Evolutionary conservation across 2,797 vertebrate genomes (phyloP).

Genomic region (Acrocephalus scirpaceus): DNA sequence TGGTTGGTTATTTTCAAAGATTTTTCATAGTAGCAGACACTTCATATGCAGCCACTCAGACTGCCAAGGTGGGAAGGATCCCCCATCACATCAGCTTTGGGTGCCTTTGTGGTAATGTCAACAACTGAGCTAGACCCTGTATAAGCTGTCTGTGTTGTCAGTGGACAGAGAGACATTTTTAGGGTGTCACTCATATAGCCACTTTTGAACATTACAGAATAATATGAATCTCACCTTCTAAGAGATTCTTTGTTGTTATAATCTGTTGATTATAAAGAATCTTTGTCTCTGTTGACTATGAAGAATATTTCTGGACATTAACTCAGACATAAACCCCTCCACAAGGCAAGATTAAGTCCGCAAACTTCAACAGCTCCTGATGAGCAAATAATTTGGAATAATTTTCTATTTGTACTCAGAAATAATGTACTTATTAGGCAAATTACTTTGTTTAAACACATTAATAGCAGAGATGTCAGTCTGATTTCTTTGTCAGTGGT

Average conservation of each 20-base stretch:
- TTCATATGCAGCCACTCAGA: not conserved
- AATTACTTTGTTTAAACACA: not conserved
- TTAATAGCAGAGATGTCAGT: not conserved
- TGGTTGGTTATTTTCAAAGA: not conserved
- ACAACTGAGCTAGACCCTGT: not conserved
- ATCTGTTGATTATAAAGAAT: not conserved
- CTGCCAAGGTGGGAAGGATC: not conserved
- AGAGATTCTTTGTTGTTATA: not conserved
- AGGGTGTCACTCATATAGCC: not conserved
- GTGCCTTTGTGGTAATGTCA: not conserved
- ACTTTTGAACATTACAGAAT: not conserved
- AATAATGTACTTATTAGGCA: not conserved
- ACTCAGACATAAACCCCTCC: not conserved
- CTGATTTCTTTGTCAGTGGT: not conserved
- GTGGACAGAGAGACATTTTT: not conserved
- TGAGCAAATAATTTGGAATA: not conserved
- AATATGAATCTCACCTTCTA: not conserved
- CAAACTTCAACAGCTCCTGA: rapidly evolving
- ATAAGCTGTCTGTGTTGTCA: not conserved
- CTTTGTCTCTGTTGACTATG: not conserved
- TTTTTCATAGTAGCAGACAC: not conserved
- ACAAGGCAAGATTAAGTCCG: not conserved
- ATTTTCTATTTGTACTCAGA: not conserved
- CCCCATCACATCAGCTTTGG: not conserved
- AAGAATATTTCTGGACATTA: not conserved